Percentiles rank a stretch among this genome's conserved stretches.
Evolutionary conservation across 2,888 invertebrate genomes (phyloP).

Genomic region (Minunthozetes semirufus): DNA sequence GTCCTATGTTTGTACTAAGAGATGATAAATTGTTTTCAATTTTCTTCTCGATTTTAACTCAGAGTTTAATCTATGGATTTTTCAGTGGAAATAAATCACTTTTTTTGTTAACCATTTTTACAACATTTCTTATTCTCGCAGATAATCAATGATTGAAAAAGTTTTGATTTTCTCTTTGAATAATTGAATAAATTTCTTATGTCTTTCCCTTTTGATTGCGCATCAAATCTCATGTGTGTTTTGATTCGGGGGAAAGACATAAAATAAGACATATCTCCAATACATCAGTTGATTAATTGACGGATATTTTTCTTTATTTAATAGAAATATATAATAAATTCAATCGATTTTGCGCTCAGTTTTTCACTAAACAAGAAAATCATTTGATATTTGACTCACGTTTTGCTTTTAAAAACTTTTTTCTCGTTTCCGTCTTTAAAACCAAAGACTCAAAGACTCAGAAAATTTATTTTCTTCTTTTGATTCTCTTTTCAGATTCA

Average conservation of each 20-base stretch:
- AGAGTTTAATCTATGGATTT: neutral
- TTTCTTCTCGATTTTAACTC: neutral
- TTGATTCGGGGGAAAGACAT: neutral
- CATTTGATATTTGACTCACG: too few species aligned
- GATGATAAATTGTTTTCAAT: constrained; percentile 14
- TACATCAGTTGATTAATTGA: neutral
- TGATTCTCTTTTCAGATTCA: neutral
- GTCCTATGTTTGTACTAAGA: neutral
- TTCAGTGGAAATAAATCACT: neutral
- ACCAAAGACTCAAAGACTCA: too few species aligned
- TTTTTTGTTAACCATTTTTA: too few species aligned
- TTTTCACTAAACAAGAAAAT: too few species aligned
- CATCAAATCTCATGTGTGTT: neutral
- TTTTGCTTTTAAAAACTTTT: too few species aligned
- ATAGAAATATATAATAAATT: neutral
- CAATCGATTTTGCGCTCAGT: neutral
- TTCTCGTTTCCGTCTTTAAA: too few species aligned
- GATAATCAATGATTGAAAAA: neutral
- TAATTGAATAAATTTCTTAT: constrained; percentile 2
- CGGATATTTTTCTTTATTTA: neutral
- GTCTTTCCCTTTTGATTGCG: neutral
- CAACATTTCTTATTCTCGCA: neutral
- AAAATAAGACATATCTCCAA: neutral
- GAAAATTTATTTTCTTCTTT: neutral
- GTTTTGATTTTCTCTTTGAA: constrained; percentile 1